These are phyloP conservation scores for Eupithecia tripunctaria DNA, from an alignment of 2,888 invertebrate genomes.

Conservation along the genomic window DNA sequence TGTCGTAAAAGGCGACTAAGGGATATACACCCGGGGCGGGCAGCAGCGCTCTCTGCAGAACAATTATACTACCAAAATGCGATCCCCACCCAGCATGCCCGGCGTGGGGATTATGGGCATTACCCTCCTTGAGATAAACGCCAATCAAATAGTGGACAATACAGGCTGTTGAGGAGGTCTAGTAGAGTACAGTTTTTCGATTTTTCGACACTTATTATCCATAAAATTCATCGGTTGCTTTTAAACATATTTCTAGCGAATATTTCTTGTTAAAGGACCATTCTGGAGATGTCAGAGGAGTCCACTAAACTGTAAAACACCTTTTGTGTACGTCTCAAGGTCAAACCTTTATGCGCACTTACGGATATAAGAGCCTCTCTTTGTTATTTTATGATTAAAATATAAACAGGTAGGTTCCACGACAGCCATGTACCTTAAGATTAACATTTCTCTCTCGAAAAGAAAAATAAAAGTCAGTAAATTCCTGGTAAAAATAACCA, in stretches of 20 bases:
- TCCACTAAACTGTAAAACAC: neutral
- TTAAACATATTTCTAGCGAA: neutral
- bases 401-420: neutral
- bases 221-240: no score
- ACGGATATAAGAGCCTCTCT: neutral
- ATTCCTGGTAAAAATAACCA: constrained; percentile 15
- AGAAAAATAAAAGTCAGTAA: constrained; percentile 1
- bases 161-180: no score
- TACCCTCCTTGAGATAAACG: no score
- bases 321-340: neutral
- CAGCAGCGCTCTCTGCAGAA: no score
- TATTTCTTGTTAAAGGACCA: neutral
- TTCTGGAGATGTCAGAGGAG: neutral
- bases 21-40: no score
- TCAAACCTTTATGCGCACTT: neutral
- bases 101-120: no score
- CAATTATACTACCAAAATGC: no score
- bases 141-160: no score
- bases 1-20: no score
- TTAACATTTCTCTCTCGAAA: neutral
- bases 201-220: no score
- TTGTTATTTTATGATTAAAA: neutral
- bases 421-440: neutral
- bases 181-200: no score
- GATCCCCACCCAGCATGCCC: no score